Percentiles rank a stretch among this genome's conserved stretches.
Conservation (phyloP, 2,797 vertebrate genomes). For the Telmatherina bonti region DNA sequence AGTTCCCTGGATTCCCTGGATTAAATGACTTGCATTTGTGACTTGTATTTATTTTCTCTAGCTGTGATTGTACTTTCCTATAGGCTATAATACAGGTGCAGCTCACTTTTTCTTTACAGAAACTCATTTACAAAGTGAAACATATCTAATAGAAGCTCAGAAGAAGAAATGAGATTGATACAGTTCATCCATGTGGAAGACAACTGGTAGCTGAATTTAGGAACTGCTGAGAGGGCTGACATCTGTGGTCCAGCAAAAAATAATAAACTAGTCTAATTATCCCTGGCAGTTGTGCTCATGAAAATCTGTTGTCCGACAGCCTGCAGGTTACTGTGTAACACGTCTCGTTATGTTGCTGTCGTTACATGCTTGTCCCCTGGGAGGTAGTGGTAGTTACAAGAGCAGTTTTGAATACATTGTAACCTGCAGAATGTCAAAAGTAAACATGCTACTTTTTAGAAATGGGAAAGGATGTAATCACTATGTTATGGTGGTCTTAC, state of each 20-base stretch:
- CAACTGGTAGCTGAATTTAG: background rate
- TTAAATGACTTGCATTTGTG: no score
- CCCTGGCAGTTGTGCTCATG: background rate
- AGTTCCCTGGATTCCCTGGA: no score
- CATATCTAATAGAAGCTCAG: no score
- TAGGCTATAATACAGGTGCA: background rate
- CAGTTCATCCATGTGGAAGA: no score
- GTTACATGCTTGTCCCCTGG: background rate
- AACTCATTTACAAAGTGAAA: no score
- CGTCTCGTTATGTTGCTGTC: background rate
- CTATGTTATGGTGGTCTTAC: no score
- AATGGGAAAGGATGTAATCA: background rate
- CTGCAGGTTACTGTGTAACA: background rate
- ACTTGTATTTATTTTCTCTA: background rate
- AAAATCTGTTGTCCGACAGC: background rate
- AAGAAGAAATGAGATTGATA: no score
- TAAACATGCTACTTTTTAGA: background rate
- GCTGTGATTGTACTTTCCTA: background rate
- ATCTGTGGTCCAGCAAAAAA: no score
- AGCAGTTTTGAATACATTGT: background rate
- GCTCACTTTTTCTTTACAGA: background rate
- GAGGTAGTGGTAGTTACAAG: no score
- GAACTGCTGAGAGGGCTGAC: background rate
- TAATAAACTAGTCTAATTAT: background rate
- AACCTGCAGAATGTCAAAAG: background rate